phyloP scores from a whole-genome alignment of 2,888 invertebrate species.

The Petrolisthes manimaculis region DNA sequence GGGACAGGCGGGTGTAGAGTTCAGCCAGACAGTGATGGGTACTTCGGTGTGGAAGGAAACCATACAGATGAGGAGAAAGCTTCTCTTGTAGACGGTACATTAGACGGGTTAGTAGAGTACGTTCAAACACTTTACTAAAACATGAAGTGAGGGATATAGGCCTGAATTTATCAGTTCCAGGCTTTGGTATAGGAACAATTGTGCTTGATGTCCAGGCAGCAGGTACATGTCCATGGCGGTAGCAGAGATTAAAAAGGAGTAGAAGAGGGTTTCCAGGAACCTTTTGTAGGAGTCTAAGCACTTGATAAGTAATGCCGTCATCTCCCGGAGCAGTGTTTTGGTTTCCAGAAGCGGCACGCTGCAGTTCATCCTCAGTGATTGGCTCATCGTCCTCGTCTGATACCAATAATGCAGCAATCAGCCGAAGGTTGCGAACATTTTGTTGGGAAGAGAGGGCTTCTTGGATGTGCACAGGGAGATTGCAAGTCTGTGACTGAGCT shows the following conservation, averaged over 20 bases:
- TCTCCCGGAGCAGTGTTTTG: no score
- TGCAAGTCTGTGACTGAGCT: no score
- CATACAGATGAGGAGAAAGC: background rate
- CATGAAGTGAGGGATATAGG: background rate
- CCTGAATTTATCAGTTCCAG: constrained; percentile 1
- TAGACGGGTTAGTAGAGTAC: background rate
- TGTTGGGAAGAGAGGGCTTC: no score
- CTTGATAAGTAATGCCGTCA: background rate
- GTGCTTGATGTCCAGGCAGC: background rate
- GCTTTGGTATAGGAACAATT: background rate
- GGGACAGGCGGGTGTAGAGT: background rate
- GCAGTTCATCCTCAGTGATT: no score
- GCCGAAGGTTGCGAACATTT: no score
- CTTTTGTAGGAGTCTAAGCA: background rate
- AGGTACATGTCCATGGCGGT: background rate
- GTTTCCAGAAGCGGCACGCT: no score
- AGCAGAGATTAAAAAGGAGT: background rate
- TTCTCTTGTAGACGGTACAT: background rate
- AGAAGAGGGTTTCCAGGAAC: constrained; percentile 3
- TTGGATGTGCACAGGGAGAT: no score
- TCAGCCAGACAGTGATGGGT: no score
- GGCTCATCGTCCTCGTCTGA: no score
- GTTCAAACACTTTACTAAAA: background rate
- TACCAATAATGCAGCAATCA: no score
- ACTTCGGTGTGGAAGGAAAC: no score